Evolutionary conservation across 2,888 invertebrate genomes (phyloP).

Genomic region (Allophyes oxyacanthae): DNA sequence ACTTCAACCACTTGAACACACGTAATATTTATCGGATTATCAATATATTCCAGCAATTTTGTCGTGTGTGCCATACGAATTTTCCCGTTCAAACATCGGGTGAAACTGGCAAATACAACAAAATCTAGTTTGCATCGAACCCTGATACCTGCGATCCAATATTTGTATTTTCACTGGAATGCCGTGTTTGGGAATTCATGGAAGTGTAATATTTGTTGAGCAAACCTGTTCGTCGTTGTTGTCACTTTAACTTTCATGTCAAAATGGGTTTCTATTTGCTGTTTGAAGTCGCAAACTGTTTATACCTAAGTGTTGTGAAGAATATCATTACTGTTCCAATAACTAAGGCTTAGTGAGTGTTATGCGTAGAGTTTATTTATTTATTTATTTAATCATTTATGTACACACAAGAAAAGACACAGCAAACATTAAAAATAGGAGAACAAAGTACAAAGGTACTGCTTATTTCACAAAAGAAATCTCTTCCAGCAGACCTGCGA

Average conservation of each 20-base stretch:
- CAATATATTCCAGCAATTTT: slow-evolving; percentile 34
- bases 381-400: no score
- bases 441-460: no score
- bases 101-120: slow-evolving; percentile 59
- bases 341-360: no score
- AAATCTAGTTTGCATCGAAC: slow-evolving; percentile 65
- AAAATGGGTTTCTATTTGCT: slow-evolving; percentile 13
- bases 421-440: no score
- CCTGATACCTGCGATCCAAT: slow-evolving; percentile 59
- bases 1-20: slow-evolving; percentile 6
- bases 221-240: slow-evolving; percentile 30
- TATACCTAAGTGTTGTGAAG: no score
- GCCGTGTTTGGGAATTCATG: slow-evolving; percentile 52
- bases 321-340: no score
- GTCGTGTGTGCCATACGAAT: slow-evolving; percentile 42
- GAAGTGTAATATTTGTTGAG: slow-evolving; percentile 51
- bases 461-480: no score
- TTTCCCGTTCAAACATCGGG: slow-evolving; percentile 52
- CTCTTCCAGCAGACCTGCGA: no score
- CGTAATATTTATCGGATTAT: slow-evolving; percentile 31
- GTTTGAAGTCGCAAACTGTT: background rate
- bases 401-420: no score
- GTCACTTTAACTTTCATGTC: slow-evolving; percentile 25
- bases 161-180: slow-evolving; percentile 60
- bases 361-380: no score